These are phyloP conservation scores for Phocoena phocoena DNA, from an alignment of 2,113 vertebrate genomes.

Conservation along the genomic window DNA sequence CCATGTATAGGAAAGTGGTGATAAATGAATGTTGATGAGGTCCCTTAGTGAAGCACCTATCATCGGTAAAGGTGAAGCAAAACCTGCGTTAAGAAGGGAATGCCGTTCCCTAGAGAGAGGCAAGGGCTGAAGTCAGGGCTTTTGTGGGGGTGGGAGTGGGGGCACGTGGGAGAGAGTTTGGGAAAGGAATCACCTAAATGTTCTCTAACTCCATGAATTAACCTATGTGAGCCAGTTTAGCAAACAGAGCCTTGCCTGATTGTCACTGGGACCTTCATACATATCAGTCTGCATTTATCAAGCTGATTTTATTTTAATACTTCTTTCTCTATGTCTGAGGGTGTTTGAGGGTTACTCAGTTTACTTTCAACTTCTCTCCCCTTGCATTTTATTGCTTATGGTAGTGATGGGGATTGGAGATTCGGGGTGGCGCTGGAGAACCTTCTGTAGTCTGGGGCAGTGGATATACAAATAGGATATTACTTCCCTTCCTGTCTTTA, in stretches of 20 bases:
- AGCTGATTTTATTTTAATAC: background rate
- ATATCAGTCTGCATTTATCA: background rate
- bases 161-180: background rate
- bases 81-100: background rate
- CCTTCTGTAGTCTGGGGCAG: background rate
- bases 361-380: background rate
- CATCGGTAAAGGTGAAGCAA: background rate
- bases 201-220: background rate
- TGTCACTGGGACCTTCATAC: background rate
- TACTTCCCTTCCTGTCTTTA: background rate
- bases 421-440: background rate
- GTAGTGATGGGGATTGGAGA: background rate
- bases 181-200: background rate
- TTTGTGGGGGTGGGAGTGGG: background rate
- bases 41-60: conserved; percentile 33
- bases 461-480: background rate
- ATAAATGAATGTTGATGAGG: background rate
- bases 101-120: background rate
- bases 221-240: background rate
- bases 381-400: background rate
- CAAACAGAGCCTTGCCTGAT: background rate
- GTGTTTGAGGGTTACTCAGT: background rate
- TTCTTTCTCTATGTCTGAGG: background rate
- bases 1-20: background rate
- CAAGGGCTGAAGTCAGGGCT: background rate